Evolutionary conservation across 2,797 vertebrate genomes (phyloP), one percentile per base, ranked within the genome.

Genomic region (Tachyglossus aculeatus): DNA sequence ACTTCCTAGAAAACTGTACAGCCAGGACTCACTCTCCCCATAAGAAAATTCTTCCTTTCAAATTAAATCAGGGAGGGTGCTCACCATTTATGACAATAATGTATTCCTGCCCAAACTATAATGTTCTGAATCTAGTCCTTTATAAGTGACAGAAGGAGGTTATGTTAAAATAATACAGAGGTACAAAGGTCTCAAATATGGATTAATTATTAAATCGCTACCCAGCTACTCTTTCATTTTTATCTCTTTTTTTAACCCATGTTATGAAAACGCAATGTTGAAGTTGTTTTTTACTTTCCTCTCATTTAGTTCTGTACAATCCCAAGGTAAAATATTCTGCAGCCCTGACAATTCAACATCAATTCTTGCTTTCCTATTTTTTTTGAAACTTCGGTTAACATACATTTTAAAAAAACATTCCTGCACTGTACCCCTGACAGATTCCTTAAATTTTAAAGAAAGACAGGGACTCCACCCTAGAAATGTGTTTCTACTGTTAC

Each of bases 131-230:
- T 44, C 27, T 77, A 85, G 53, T 69, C 80, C 33, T 68, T 52
- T 54, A 51, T 71, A 33, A 19, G 33, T 71, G 67, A 55, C 48
- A 78, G 25, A 81, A 71, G 21, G 19, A 83, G 32, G 39, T 70
- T 77, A 65, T 29, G 21, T 74, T 78, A 44, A 31, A 63, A 59
- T 52, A 78, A 81, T 22, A 67, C 18, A 70, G 18, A 52, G 18
- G 27, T 56, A 5, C 41, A 59, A 25, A 66, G 47, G 18, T 78
- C 61, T 78, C 47, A 58, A 64, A 14, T 40, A 43, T 39, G n/a
- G 53, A 81, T 78, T 73, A 77, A 71, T 69, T 78, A 81, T 85
- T 69, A 80, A 74, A 73, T 77, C 2, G 1, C 62, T 74, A 71
- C 57, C 81, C 44, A 6, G 25, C 0, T 1, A 15, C 67, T 55